Percentiles rank a stretch among this genome's conserved stretches.
These are phyloP conservation scores for Grapholita molesta DNA, from an alignment of 1,140 invertebrate species.

Conservation along the genomic window DNA sequence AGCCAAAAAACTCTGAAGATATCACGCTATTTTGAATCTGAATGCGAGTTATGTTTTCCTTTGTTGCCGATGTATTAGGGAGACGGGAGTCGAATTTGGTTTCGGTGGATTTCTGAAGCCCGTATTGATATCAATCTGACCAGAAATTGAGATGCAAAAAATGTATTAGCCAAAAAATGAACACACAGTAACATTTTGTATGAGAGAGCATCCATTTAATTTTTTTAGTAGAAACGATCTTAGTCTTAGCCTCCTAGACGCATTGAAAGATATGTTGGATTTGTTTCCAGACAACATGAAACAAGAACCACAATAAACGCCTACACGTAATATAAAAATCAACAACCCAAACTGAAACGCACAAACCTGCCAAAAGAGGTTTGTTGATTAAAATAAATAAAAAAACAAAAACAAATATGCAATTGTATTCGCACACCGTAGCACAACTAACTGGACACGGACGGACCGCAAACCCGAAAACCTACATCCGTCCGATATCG, in stretches of 20 bases:
- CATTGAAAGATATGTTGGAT: too few species aligned
- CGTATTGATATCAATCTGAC: constrained; percentile 6
- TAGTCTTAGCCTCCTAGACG: too few species aligned
- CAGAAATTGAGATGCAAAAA: not conserved
- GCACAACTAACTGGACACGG: constrained; percentile 58
- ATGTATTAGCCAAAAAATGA: not conserved
- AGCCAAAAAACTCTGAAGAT: constrained; percentile 54
- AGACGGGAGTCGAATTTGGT: constrained; percentile 18
- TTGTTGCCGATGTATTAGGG: constrained; percentile 61
- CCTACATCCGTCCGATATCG: constrained; percentile 64
- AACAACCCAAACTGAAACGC: not conserved
- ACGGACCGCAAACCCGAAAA: constrained; percentile 71
- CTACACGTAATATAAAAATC: not conserved
- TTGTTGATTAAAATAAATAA: constrained; percentile 18
- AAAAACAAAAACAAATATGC: constrained; percentile 21
- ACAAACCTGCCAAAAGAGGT: not conserved
- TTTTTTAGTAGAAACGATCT: too few species aligned
- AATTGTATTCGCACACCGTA: constrained; percentile 52
- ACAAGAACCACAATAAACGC: not conserved
- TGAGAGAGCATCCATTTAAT: too few species aligned
- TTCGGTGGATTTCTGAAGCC: constrained; percentile 8
- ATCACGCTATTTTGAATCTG: constrained; percentile 68
- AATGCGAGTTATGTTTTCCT: constrained; percentile 68
- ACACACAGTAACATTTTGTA: not conserved
- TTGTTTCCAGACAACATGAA: too few species aligned